Base-by-base conservation (phyloP, 1,140 invertebrate genomes). In the Zaprionus taronus region DNA sequence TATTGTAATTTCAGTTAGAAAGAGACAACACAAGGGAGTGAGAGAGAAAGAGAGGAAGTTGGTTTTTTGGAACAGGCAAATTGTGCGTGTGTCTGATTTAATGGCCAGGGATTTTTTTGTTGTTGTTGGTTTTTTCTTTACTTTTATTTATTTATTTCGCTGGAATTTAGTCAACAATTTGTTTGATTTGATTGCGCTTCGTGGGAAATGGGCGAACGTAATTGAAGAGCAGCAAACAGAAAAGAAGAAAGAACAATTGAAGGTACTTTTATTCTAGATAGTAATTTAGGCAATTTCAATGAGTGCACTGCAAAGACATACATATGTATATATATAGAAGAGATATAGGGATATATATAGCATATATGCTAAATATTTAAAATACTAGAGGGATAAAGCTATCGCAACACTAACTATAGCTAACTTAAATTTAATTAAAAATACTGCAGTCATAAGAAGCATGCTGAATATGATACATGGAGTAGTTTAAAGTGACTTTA, bases 141-240 rank as follows among this genome's bases (percentile, higher is more conserved):
- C 41, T 5, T 49, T 77, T 77, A 73, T 77, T 77, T 77, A 83
- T 81, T 83, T 75, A 84, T 75, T 66, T 79, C 60, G 26, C 49
- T 73, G 74, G 78, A 81, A 89, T 89, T 87, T 89, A 84, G 84
- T 87, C 81, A 87, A 87, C 84, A 90, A 87, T 89, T 87, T 87
- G 84, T 89, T 89, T 65, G 51, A 84, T 81, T 84, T 87, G 84
- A 87, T 87, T 87, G 84, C 81, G 47, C 22, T 55, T 60, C 12
- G 71, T 65, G 65, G 38, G 53, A 26, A 24, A 49, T 56, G 51
- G 20, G 7, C 44, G 15, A 12, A 20, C 36, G 56, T 73, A 68
- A 77, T 73, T 72, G 74, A 49, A 17, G 6, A 47, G 56, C 62
- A 65, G 47, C 62, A 62, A 61, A 72, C 22, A 72, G 17, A 5